Base-by-base conservation (phyloP, 2,888 invertebrate genomes). In the Oeneis ivallda region DNA sequence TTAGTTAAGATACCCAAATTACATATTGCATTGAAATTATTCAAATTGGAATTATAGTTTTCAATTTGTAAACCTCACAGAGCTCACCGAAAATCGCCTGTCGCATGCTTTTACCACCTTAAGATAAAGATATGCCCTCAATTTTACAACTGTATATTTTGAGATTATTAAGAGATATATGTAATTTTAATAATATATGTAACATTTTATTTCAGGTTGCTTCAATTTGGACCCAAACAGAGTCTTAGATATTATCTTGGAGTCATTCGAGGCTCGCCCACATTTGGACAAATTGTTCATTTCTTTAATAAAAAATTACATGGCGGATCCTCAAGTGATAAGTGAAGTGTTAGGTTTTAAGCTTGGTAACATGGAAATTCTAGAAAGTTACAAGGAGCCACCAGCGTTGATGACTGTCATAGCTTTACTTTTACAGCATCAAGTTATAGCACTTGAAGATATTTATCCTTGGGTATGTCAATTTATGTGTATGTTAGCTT, bases 221-320 rank as follows among this genome's bases (percentile, higher is more conserved):
- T 99, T 99, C 85, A 99, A 99, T 92, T 94, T 99, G 83, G 99
- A 99, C 89, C 99, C 99, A 5, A 99, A 99, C 86, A 93, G 99
- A 79, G 98, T 99, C 13, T 91, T 99, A 72, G 99, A 99, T 83
- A 95, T 99, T 70, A 96, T 99, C 74, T 92, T 99, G 76, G 99
- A 99, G 87, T 97, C 98, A 37, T 99, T 99, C 92, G 99, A 99
- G 84, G 95, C 96, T 72, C 94, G 96, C 64, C 95, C 96, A 0
- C 94, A 96, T 74, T 93, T 96, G 83, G 94, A 95, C 75, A 93
- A 94, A 61, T 92, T 98, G 75, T 99, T 98, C 86, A 95, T 98
- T 80, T 96, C 97, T 0, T 92, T 99, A 61, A 88, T 92, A 64
- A 94, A 95, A 74, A 95, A 96, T 9, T 98, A 98, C 82, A 97